Base-by-base conservation (phyloP, 2,113 vertebrate species). In the Anhinga anhinga region DNA sequence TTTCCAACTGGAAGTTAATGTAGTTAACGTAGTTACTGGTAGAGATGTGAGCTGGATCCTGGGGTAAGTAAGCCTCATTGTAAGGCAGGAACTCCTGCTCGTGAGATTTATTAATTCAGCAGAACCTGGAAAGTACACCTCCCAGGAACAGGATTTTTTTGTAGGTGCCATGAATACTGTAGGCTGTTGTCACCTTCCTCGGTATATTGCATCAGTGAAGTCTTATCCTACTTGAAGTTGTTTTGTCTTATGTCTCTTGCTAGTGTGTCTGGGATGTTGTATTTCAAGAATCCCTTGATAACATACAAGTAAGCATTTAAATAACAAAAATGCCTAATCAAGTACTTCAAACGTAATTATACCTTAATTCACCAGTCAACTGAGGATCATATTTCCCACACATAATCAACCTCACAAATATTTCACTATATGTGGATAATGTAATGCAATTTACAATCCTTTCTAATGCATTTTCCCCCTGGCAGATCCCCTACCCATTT, bases 101-200 rank as follows among this genome's bases (percentile, higher is more conserved):
- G 0, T 29, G 34, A 92, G 44, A 45, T 70, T 52, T 62, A 56
- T 29, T 26, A 71, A 0, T 50, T 76, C 47, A 76, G 27, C 14
- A 78, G 25, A 21, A 55, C 8, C 32, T 66, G 34, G 36, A 93
- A 90, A 16, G 5, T 70, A 22, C 25, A 58, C 0, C 9, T 88
- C 14, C 4, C 30, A 72, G 18, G 3, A 65, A n/a, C 8, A 40
- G 14, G 16, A 4, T 1, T 6, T 0, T 49, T 30, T 30, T 30
- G 62, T 26, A 26, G n/a, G 29, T 59, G 23, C 5, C 44, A 62
- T 15, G 16, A 82, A 44, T 50, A 38, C 1, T 3, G 49, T 65
- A 82, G 10, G n/a, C 12, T 59, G 7, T 58, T 83, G 36, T 86
- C 49, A 62, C 5, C 10, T 81, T 86, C 16, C 61, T 47, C 23